Evolutionary conservation across 2,797 vertebrate species (phyloP), one percentile per base, ranked within the genome.

Genomic region (Manis pentadactyla): DNA sequence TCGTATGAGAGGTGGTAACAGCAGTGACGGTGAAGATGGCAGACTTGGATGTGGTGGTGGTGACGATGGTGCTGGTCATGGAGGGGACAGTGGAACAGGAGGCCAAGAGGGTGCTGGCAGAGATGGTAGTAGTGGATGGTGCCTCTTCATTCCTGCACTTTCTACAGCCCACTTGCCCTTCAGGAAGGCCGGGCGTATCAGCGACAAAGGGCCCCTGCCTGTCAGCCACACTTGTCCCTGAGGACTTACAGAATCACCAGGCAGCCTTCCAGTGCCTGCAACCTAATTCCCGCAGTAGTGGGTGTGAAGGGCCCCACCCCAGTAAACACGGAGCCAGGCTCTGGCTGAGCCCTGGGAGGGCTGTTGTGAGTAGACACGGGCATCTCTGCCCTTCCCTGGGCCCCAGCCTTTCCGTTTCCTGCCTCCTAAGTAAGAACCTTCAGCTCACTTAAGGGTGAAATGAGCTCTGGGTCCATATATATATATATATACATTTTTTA

Each of bases 291-390:
- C 68, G 66, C 5, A 2, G 51, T 46, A 39, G 42, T 61, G 29
- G 25, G 11, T 13, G 3, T 7, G 27, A 31, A 15, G 19, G 13
- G 4, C 9, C 69, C 66, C 31, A 10, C 49, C 42, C 9, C 21
- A 68, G 55, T 39, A 61, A 88, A 12, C 1, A 3, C 5, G 3
- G 14, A 84, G 19, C 71, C 29, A 37, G 9, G 21, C 31, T 25
- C 55, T 7, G 27, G n/a, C 39, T 14, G 39, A 46, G 42, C 7
- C 27, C 25, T 3, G 42, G 37, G 4, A 68, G 34, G 9, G 10
- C 4, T 29, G 11, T 19, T 0, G 9, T 21, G 42, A 34, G 59
- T 13, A 46, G 68, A 55, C 31, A 3, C 9, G 0, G 0, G 5
- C 1, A 0, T 42, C 61, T 63, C 13, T 55, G 42, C 23, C 57